phyloP scores from a whole-genome alignment of 2,888 invertebrate species.

The Microctonus hyperodae region DNA sequence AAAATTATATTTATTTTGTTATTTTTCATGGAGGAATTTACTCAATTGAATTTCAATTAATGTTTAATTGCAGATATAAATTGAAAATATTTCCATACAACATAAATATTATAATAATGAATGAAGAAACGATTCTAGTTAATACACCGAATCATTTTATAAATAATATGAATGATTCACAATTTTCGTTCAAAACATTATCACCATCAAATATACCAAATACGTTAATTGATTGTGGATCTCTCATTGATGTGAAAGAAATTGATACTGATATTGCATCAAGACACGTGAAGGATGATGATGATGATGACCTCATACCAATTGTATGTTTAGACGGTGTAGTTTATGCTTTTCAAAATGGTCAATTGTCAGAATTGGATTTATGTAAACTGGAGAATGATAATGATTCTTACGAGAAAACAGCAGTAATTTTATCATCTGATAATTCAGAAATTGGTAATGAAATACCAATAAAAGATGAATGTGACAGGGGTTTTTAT shows the following conservation, averaged over 20 bases:
- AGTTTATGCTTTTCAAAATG: slow-evolving; percentile 52
- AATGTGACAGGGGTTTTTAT: not conserved
- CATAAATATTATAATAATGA: slow-evolving; percentile 39
- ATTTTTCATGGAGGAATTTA: too few species aligned
- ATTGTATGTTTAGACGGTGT: slow-evolving; percentile 53
- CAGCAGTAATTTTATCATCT: not conserved
- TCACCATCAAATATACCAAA: slow-evolving; percentile 41
- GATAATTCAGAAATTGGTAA: not conserved
- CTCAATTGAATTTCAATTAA: too few species aligned
- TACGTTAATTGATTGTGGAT: slow-evolving; percentile 35
- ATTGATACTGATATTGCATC: not conserved
- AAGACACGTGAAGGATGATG: slow-evolving; percentile 41
- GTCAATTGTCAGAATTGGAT: slow-evolving; percentile 49
- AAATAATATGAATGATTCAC: slow-evolving; percentile 55
- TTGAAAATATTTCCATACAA: not conserved
- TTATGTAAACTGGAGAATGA: slow-evolving; percentile 42
- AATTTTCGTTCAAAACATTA: slow-evolving; percentile 51
- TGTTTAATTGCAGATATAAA: not conserved
- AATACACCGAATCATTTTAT: slow-evolving; percentile 46
- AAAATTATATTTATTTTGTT: too few species aligned
- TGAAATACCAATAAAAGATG: not conserved
- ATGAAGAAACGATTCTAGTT: slow-evolving; percentile 41
- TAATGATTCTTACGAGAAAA: slow-evolving; percentile 13
- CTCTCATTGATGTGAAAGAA: slow-evolving; percentile 31
- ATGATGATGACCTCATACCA: slow-evolving; percentile 49